phyloP scores from a whole-genome alignment of 2,797 vertebrate species.

The Sebastes taczanowskii region DNA sequence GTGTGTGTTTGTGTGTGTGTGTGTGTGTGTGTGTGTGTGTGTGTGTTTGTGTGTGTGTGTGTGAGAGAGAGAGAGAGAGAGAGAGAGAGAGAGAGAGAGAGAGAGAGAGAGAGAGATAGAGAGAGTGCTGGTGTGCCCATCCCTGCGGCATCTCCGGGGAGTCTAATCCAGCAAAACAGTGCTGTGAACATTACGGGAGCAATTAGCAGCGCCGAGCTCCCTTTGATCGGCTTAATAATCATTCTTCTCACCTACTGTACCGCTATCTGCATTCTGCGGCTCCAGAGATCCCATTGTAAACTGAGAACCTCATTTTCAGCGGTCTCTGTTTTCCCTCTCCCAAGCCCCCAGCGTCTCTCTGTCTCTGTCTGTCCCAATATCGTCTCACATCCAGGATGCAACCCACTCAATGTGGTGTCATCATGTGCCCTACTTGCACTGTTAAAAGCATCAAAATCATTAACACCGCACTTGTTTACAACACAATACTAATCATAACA shows the following conservation, averaged over 20 bases:
- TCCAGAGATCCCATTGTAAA: slow-evolving; percentile 43
- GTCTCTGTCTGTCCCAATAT: background rate
- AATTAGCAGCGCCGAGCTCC: slow-evolving; percentile 61
- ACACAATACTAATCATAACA: background rate
- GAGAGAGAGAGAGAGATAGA: background rate
- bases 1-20: background rate
- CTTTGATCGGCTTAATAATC: slow-evolving; percentile 69
- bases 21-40: background rate
- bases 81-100: background rate
- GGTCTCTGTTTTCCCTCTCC: slow-evolving; percentile 17
- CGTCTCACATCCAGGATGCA: slow-evolving; percentile 13
- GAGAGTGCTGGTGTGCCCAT: background rate
- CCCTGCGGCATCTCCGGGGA: slow-evolving; percentile 39
- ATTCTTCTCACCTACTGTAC: slow-evolving; percentile 70
- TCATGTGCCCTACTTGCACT: background rate
- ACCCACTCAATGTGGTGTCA: background rate
- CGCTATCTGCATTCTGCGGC: slow-evolving; percentile 55
- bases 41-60: background rate
- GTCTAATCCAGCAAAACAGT: slow-evolving; percentile 48
- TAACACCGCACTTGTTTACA: slow-evolving; percentile 27
- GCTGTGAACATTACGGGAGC: slow-evolving; percentile 58
- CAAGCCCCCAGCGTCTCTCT: background rate
- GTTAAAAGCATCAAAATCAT: slow-evolving; percentile 24
- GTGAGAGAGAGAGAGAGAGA: background rate
- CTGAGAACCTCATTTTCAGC: slow-evolving; percentile 43